Evolutionary conservation across 1,140 invertebrate genomes (phyloP).

Genomic region (Drosophila quadrilineata): DNA sequence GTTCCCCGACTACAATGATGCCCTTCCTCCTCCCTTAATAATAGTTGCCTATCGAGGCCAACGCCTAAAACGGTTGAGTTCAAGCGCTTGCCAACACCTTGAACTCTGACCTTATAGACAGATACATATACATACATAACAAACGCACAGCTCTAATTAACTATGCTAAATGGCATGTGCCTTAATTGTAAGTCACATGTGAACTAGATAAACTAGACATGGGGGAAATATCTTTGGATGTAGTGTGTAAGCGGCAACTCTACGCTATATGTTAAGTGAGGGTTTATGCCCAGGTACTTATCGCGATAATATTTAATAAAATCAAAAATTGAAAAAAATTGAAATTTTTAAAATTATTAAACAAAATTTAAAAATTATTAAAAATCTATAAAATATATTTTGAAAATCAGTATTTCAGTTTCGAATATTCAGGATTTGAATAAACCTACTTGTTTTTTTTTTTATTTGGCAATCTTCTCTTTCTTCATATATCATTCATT

Average conservation of each 20-base stretch:
- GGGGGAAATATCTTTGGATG: too few relatives aligned
- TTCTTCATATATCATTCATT: too few relatives aligned
- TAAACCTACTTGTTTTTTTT: too few relatives aligned
- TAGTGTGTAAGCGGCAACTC: too few relatives aligned
- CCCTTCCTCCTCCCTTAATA: not conserved
- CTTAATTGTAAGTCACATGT: slow-evolving; percentile 47
- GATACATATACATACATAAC: too few relatives aligned
- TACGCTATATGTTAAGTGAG: too few relatives aligned
- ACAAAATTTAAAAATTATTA: not conserved
- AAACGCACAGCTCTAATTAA: slow-evolving; percentile 52
- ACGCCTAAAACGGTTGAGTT: slow-evolving; percentile 29
- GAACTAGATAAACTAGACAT: not conserved
- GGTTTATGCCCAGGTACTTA: too few relatives aligned
- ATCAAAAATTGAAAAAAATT: not conserved
- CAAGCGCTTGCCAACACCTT: slow-evolving; percentile 40
- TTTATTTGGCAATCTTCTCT: not conserved
- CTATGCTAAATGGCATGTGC: slow-evolving; percentile 58
- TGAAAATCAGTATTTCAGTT: too few relatives aligned
- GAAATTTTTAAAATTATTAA: not conserved
- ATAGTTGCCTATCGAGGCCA: slow-evolving; percentile 9
- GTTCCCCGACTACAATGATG: too few relatives aligned
- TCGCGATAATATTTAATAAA: not conserved
- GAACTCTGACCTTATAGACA: slow-evolving; percentile 59
- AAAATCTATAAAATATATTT: too few relatives aligned
- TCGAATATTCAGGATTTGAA: too few relatives aligned